Evolutionary conservation across 2,888 invertebrate genomes (phyloP), one percentile per base, ranked within the genome.

Genomic region (Epinotia ramella): DNA sequence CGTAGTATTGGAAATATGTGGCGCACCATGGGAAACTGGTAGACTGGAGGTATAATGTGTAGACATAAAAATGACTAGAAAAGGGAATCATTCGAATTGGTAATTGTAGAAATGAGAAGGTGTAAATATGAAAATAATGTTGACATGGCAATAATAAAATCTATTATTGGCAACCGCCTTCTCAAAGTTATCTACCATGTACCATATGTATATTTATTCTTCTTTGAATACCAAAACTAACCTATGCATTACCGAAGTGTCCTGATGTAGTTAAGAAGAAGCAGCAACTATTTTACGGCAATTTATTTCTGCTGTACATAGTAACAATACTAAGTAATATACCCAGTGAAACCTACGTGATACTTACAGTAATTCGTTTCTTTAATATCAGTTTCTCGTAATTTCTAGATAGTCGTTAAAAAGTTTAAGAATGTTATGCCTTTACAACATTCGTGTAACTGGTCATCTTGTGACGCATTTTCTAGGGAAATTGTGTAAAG

Each of bases 291-390:
- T 56, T 53, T 33, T 57, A 73, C 16, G 18, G 16, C 1, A 67
- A 40, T 28, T 49, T 0, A 9, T 11, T 28, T 62, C 59, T 33
- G 65, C 60, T 44, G 49, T 63, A 60, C 33, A 46, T 28, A 62
- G 18, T 53, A 70, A 63, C 28, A 33, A 62, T 53, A 46, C 49
- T n/a, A 16, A 67, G 57, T 63, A 73, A 71, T 72, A 68, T 57
- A 64, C 57, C 77, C 71, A 77, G 67, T 73, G 53, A 73, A 71
- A 77, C 69, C 63, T 71, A 76, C 73, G 40, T 69, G 74, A 80
- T 80, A 78, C 85, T 84, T 86, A 86, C 84, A 85, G 81, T 90
- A 91, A 91, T 91, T 92, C 91, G 91, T 91, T 91, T 89, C 83
- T 86, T 87, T 84, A 86, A 86, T 82, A 81, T 84, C 81, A 82